Evolutionary conservation across 1,140 invertebrate species (phyloP), one percentile per base, ranked within the genome.

Genomic region (Sycophaga agraensis): DNA sequence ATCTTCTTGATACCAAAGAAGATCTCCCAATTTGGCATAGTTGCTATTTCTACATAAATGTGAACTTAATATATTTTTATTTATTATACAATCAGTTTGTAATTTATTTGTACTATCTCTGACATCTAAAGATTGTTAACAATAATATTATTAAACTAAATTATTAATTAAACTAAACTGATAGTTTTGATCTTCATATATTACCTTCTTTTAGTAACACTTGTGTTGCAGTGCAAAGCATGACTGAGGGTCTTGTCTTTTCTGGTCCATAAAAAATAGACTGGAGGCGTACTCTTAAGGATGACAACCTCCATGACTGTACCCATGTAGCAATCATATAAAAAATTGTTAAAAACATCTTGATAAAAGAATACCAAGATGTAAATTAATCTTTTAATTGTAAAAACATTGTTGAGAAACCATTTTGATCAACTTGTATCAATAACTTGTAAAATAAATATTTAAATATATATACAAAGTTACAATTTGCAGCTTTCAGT

Each of bases 311-410:
- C 82, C 85, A 87, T 64, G 87, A 84, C 70, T 88, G 87, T 57
- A 88, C 66, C 72, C 86, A 83, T 12, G 87, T 89, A 28, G 87
- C 84, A 70, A 87, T 82, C 81, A 87, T 83, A 70, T 89, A 89
- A 76, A 85, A 86, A 28, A 89, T 67, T 22, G 87, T 88, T 51
- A 89, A 76, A 59, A 87, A 71, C 85, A 86, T 86, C 40, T 68
- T 63, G 21, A 26, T 57, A 16, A 43, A 53, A 48, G 34, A 8
- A 26, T 43, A 0, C 2, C 12, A 19, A 43, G 3, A 28, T 14
- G 7, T 24, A 48, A 54, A 24, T 26, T 19, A 21, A 28, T 11
- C 19, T 4, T 45, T 42, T 31, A 53, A 9, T 39, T 11, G 11
- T 5, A 12, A 16, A 3, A 37, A 6, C 21, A 21, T 53, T 14